Percentiles rank a stretch among this genome's conserved stretches.
These are phyloP conservation scores for Poeciliopsis occidentalis DNA, from an alignment of 2,113 vertebrate genomes.

Conservation along the genomic window DNA sequence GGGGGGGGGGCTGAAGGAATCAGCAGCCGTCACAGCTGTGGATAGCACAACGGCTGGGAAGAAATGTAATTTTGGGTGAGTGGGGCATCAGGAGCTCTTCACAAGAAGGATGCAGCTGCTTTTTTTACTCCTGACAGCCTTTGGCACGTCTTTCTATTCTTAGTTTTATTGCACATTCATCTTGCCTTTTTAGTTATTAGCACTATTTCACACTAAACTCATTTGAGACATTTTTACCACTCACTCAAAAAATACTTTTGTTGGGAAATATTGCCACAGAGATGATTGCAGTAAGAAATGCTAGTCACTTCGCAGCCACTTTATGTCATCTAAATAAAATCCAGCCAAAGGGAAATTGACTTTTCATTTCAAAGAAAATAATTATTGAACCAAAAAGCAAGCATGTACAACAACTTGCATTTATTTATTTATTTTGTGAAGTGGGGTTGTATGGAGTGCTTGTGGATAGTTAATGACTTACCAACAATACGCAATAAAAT, in stretches of 20 bases:
- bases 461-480: too few relatives aligned
- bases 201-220: not conserved
- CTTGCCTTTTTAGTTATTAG: not conserved
- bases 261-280: slow-evolving; percentile 2
- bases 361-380: not conserved
- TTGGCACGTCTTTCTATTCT: slow-evolving; percentile 19
- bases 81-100: slow-evolving; percentile 34
- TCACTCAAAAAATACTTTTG: not conserved
- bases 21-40: slow-evolving; percentile 48
- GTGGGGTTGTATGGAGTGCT: too few relatives aligned
- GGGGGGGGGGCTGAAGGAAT: slow-evolving; percentile 22
- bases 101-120: slow-evolving; percentile 61
- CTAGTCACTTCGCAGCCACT: not conserved
- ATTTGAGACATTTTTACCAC: not conserved
- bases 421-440: too few relatives aligned
- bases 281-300: not conserved
- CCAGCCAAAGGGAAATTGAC: not conserved
- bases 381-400: not conserved
- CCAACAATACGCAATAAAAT: too few relatives aligned
- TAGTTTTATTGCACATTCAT: not conserved
- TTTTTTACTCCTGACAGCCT: slow-evolving; percentile 14
- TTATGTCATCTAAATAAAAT: not conserved
- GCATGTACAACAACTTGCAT: not conserved
- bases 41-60: slow-evolving; percentile 42
- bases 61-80: slow-evolving; percentile 40